Base-by-base conservation (phyloP, 2,113 vertebrate genomes). In the Scomber colias region DNA sequence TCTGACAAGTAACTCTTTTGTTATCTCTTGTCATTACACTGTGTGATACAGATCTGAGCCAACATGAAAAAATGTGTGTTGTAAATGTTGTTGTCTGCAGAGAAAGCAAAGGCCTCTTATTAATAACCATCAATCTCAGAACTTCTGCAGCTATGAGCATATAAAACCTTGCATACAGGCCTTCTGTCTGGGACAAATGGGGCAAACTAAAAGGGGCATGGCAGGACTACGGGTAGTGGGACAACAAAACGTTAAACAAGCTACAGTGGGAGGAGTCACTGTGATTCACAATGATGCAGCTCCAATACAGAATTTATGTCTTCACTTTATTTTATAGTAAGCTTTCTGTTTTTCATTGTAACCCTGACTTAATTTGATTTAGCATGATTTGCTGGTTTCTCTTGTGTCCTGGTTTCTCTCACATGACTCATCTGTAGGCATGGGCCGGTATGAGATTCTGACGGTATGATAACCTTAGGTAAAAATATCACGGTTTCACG, bases 131-230 rank as follows among this genome's bases (percentile, higher is more conserved):
- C 56, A 72, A 54, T 24, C 24, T 44, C 55, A 57, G 66, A 73
- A 19, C 77, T 19, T 31, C 24, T 15, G 21, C 64, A 82, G 61
- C 40, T 55, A 27, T 63, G 21, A 62, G 40, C 54, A 53, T 35
- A 59, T 85, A 65, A 84, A 87, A 71, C 30, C 15, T 57, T 50
- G 44, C 62, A 62, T 72, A 63, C 71, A 74, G 57, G 45, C 40
- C 35, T 40, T 81, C 75, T 77, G 77, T 88, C 71, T 80, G 63
- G 40, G 85, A 62, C 75, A 89, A 90, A 71, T 85, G 71, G 78
- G 60, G 57, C 76, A 86, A 86, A 84, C 53, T 76, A 86, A 88
- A 81, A 62, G 44, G 71, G 68, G 51, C 21, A 27, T 24, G 45
- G 78, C 61, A 49, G 54, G 53, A 67, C 57, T 19, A 60, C 10